These are phyloP conservation scores for Cardinalis cardinalis DNA, from an alignment of 2,113 vertebrate species.

Conservation along the genomic window DNA sequence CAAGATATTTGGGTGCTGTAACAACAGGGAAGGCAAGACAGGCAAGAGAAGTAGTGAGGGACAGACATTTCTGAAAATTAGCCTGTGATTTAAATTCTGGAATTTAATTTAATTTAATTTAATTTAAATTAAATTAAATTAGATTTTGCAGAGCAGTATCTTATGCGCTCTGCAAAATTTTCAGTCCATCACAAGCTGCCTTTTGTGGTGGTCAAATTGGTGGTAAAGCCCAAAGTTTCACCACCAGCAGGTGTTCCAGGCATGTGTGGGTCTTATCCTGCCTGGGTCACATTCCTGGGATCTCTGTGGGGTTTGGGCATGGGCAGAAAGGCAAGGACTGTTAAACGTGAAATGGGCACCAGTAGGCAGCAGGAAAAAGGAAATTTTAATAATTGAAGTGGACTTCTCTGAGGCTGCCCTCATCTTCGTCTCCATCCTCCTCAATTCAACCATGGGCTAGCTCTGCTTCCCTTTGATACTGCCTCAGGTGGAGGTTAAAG, in stretches of 20 bases:
- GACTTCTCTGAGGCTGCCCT: background rate
- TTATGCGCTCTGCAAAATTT: background rate
- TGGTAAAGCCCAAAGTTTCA: background rate
- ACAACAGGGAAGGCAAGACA: background rate
- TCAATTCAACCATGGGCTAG: fast-evolving
- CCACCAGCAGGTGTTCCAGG: background rate
- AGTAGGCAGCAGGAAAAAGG: background rate
- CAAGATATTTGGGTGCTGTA: background rate
- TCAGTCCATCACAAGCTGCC: background rate
- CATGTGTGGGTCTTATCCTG: background rate
- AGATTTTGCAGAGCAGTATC: background rate
- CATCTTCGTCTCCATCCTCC: background rate
- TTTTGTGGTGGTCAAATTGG: background rate
- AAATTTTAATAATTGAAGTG: background rate
- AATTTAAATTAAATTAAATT: no score
- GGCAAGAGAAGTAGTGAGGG: background rate
- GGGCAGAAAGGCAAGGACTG: background rate
- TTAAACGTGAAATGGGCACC: background rate
- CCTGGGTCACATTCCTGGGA: background rate
- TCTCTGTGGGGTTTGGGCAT: background rate
- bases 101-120: background rate
- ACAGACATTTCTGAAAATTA: background rate
- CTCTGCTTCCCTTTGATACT: background rate
- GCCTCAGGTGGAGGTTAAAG: background rate
- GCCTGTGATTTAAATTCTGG: background rate